Evolutionary conservation across 2,797 vertebrate species (phyloP).

Genomic region (Chelidonichthys spinosus): DNA sequence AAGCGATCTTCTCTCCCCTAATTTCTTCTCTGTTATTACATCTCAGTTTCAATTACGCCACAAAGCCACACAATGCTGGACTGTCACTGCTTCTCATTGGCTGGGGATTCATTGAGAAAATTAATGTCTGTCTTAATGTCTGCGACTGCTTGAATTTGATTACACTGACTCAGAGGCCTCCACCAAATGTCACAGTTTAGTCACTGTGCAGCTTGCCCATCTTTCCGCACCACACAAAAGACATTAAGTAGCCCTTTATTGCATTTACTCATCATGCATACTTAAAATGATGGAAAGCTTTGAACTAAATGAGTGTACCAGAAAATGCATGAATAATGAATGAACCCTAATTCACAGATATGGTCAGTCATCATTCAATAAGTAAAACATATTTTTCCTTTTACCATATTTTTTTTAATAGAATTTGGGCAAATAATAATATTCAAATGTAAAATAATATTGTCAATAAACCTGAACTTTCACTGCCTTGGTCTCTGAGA

Average conservation of each 20-base stretch:
- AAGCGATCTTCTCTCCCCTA: slow-evolving; percentile 28
- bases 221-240: slow-evolving; percentile 67
- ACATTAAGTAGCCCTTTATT: slow-evolving; percentile 62
- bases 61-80: slow-evolving; percentile 52
- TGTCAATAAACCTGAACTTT: slow-evolving; percentile 32
- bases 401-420: slow-evolving; percentile 4
- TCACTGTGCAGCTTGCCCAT: slow-evolving; percentile 39
- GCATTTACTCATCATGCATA: slow-evolving; percentile 74
- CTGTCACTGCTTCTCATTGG: slow-evolving; percentile 52
- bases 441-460: slow-evolving; percentile 32
- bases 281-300: slow-evolving; percentile 68
- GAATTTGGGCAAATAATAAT: background rate
- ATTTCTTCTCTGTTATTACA: slow-evolving; percentile 54
- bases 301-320: slow-evolving; percentile 62
- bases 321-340: slow-evolving; percentile 71
- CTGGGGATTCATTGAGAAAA: slow-evolving; percentile 59
- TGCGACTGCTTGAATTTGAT: slow-evolving; percentile 69
- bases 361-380: slow-evolving; percentile 51
- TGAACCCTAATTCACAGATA: slow-evolving; percentile 53
- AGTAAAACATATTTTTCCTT: background rate
- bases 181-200: slow-evolving; percentile 63
- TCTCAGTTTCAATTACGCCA: slow-evolving; percentile 64
- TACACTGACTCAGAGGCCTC: slow-evolving; percentile 60
- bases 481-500: slow-evolving; percentile 19
- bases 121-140: slow-evolving; percentile 60